Evolutionary conservation across 2,888 invertebrate species (phyloP).

Genomic region (Synanthedon vespiformis): DNA sequence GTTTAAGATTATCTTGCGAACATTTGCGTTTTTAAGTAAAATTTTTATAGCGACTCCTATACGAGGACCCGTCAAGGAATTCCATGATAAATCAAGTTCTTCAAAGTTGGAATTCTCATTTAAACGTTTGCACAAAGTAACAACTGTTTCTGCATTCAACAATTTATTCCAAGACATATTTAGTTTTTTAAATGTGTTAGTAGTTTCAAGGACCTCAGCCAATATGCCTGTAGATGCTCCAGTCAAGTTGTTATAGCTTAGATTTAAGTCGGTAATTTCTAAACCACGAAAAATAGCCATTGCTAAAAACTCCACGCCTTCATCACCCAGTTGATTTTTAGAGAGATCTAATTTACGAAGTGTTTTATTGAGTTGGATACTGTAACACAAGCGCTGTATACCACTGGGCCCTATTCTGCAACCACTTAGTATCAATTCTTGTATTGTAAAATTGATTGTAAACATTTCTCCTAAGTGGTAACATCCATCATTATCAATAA

Average conservation of each 20-base stretch:
- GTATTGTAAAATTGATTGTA: slow-evolving; percentile 15
- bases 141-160: slow-evolving; percentile 4
- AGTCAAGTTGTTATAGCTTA: slow-evolving; percentile 3
- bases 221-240: not conserved
- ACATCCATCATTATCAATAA: slow-evolving; percentile 23
- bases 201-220: slow-evolving; percentile 9
- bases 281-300: slow-evolving; percentile 1
- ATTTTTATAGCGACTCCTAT: slow-evolving; percentile 1
- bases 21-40: slow-evolving; percentile 1
- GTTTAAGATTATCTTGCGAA: slow-evolving; percentile 2
- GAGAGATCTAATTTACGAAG: slow-evolving; percentile 20
- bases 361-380: slow-evolving; percentile 9
- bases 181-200: slow-evolving; percentile 23
- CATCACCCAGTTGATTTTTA: slow-evolving; percentile 20
- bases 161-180: slow-evolving; percentile 33
- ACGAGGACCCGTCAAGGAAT: slow-evolving; percentile 1
- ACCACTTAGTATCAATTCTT: slow-evolving; percentile 22
- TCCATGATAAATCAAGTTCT: slow-evolving; percentile 6
- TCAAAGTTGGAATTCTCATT: slow-evolving; percentile 1
- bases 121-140: slow-evolving; percentile 1
- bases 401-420: slow-evolving; percentile 23
- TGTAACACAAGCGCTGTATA: slow-evolving; percentile 12
- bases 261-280: slow-evolving; percentile 1
- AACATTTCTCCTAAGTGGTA: slow-evolving; percentile 30
- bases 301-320: slow-evolving; percentile 18